Evolutionary conservation across 2,797 vertebrate genomes (phyloP), one percentile per base, ranked within the genome.

Genomic region (Anguilla megastoma): DNA sequence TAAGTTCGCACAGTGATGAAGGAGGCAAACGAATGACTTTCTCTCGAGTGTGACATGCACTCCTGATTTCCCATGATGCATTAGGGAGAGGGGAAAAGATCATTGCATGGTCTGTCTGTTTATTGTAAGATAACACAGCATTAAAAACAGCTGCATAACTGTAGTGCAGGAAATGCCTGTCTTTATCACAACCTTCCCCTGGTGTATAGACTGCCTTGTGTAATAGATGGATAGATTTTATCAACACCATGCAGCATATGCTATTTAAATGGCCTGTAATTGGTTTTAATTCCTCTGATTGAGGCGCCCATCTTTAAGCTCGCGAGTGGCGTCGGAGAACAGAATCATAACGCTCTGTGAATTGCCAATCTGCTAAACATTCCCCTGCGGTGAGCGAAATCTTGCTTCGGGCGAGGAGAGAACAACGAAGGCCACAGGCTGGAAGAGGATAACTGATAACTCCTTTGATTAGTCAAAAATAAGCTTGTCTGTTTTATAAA

Each of bases 41-140:
- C 76, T 86, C 85, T 52, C 36, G 36, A 87, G 88, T 88, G 84
- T 86, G 50, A 83, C 33, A 18, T 80, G 30, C 89, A 54, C 85
- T 76, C 33, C 76, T 52, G 48, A 41, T 76, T 74, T 86, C 79
- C 87, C 54, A 83, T 27, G 33, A 18, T 84, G 71, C 54, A 30
- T 54, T 33, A 83, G 36, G 76, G 60, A 84, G n/a, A 84, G 54
- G 33, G 24, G 84, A 21, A 60, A 12, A 85, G 63, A 79, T 63
- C 85, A 58, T 66, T 24, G 85, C 30, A 21, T 58, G 27, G 27
- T 24, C 74, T 60, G 27, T 33, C 50, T 85, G 30, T 85, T 41
- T 45, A 7, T 85, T 63, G 36, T 12, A 24, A 85, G 21, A 85
- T 45, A 48, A 50, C 45, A 79, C 33, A 79, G 36, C 74, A 16